A percentile compares a stretch with the other conserved stretches of the same genome.
Evolutionary conservation across 1,140 invertebrate genomes (phyloP).

Genomic region (Popillia japonica): DNA sequence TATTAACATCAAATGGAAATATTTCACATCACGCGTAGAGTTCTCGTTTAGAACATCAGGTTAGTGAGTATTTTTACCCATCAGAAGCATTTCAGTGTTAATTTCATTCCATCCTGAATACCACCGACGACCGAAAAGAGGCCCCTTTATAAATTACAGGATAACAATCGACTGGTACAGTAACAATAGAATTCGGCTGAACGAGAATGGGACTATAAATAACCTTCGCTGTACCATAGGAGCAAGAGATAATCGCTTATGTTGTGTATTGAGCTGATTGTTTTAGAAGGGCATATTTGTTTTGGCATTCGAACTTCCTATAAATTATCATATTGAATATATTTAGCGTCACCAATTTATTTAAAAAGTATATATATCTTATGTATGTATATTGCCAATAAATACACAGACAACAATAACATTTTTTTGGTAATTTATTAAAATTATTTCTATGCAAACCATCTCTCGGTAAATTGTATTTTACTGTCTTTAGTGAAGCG

Average conservation of each 20-base stretch:
- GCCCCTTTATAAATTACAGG: constrained; percentile 9
- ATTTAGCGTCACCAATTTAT: not conserved
- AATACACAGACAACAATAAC: no score
- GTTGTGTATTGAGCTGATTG: not conserved
- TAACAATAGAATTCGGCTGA: constrained; percentile 1
- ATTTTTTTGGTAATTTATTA: not conserved
- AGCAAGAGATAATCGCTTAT: not conserved
- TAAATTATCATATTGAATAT: not conserved
- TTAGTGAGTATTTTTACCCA: not conserved
- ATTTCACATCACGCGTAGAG: not conserved
- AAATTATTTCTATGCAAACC: not conserved
- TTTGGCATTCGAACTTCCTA: no score
- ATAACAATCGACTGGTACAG: constrained; percentile 9
- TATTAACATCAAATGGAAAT: not conserved
- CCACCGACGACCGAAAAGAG: not conserved
- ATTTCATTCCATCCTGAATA: constrained; percentile 3
- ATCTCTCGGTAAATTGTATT: not conserved
- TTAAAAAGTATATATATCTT: no score
- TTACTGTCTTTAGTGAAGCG: not conserved
- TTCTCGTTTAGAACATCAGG: not conserved
- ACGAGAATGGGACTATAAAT: constrained; percentile 1
- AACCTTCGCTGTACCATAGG: not conserved
- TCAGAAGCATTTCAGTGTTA: not conserved
- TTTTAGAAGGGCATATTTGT: not conserved
- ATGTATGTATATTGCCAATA: no score